Conservation (phyloP, 2,113 vertebrate species). For the Centropus unirufus region DNA sequence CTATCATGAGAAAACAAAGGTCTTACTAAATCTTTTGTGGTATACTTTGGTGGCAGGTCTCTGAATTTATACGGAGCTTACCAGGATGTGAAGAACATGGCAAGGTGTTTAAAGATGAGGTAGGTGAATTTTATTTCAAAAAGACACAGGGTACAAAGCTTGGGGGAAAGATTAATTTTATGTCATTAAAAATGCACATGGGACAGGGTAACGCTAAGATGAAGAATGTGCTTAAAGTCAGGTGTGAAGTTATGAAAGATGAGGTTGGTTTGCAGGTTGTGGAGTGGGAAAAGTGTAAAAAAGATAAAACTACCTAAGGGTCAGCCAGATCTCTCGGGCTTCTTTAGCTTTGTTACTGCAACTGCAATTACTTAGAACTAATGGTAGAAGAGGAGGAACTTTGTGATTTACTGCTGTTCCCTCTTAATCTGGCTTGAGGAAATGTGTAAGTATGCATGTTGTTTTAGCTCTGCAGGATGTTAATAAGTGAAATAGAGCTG, state of each 20-base stretch:
- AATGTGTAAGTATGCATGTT: background rate
- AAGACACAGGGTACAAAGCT: background rate
- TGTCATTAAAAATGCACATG: background rate
- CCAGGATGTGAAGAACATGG: slow-evolving; percentile 88
- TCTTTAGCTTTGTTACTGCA: background rate
- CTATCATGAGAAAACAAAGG: background rate
- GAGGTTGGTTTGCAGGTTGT: background rate
- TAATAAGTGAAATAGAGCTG: background rate
- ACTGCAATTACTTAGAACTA: background rate
- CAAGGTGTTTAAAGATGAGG: slow-evolving; percentile 89
- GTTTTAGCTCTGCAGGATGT: background rate
- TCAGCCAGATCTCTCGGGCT: background rate
- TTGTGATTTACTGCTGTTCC: background rate
- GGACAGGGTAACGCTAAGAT: background rate
- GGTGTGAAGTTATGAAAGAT: background rate
- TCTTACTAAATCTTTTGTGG: background rate
- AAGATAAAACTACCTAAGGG: background rate
- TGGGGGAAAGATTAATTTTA: background rate
- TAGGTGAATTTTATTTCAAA: slow-evolving; percentile 61
- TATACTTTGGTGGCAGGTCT: slow-evolving; percentile 75
- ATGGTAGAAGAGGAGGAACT: background rate
- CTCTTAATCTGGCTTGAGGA: background rate
- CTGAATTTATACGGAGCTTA: slow-evolving; percentile 86
- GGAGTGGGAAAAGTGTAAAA: background rate
- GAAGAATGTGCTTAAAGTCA: background rate